These are phyloP conservation scores for Phenganax marumi DNA, from an alignment of 92 coral and sea anemone species.

Conservation along the genomic window DNA sequence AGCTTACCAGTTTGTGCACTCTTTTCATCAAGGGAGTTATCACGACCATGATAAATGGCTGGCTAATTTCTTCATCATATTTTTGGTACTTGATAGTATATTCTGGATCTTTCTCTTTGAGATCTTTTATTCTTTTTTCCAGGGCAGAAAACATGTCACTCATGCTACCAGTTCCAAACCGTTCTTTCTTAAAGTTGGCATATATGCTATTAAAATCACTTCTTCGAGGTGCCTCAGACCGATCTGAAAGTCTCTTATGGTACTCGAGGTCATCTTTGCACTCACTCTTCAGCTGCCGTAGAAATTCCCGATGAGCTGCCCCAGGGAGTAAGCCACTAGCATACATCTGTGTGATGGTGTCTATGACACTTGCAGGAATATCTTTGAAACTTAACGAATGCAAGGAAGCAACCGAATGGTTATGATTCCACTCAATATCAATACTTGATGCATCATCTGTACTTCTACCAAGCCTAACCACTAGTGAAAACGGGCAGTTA, in stretches of 20 bases:
- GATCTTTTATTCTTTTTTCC: not conserved
- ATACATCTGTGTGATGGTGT: constrained; percentile 11
- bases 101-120: not conserved
- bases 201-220: constrained; percentile 26
- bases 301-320: constrained; percentile 27
- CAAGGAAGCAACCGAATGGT: not conserved
- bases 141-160: not conserved
- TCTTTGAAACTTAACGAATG: constrained; percentile 28
- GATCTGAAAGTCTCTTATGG: constrained; percentile 32
- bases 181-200: constrained; percentile 26
- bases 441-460: not conserved
- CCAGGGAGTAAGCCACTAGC: constrained; percentile 32
- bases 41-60: constrained; percentile 2
- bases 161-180: constrained; percentile 22
- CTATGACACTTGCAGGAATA: constrained; percentile 4
- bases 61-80: not conserved
- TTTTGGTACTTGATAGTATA: not conserved
- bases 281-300: constrained; percentile 26
- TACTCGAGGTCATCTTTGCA: constrained; percentile 31
- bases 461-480: constrained; percentile 1
- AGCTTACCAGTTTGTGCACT: no score
- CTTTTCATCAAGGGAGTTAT: not conserved
- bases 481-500: constrained; percentile 12
- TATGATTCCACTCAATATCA: constrained; percentile 34
- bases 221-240: constrained; percentile 28